These are phyloP conservation scores for Ganaspis sp. DNA, from an alignment of 1,140 invertebrate genomes.

Conservation along the genomic window DNA sequence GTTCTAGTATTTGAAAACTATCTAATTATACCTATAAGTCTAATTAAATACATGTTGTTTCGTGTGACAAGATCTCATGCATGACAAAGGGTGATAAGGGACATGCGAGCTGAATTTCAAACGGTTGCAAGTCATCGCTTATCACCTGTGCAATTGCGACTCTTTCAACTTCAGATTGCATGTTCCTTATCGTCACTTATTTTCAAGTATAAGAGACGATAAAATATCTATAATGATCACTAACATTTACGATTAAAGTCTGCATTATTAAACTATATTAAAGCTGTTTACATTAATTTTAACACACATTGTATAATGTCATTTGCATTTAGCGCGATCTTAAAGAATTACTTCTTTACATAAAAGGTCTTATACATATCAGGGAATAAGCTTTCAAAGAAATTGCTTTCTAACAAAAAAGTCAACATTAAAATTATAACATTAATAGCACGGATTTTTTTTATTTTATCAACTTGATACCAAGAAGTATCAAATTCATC, in stretches of 20 bases:
- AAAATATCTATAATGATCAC: constrained; percentile 1
- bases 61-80: constrained; percentile 16
- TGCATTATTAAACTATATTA: not conserved
- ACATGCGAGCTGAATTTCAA: not conserved
- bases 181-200: constrained; percentile 14
- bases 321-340: no score
- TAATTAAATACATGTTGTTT: constrained; percentile 18
- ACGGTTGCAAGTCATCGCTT: constrained; percentile 27
- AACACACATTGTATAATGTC: not conserved
- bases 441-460: no score
- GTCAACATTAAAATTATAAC: no score
- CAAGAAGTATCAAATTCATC: no score
- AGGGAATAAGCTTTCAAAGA: no score
- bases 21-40: not conserved
- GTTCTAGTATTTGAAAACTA: not conserved
- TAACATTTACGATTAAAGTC: constrained; percentile 12
- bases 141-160: constrained; percentile 19
- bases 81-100: constrained; percentile 22
- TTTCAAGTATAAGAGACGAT: not conserved
- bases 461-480: no score
- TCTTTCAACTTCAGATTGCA: constrained; percentile 27
- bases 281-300: constrained; percentile 17
- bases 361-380: no score
- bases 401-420: no score
- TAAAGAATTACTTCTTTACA: no score